Evolutionary conservation across 2,797 vertebrate species (phyloP).

Genomic region (Otolemur crassicaudatus): DNA sequence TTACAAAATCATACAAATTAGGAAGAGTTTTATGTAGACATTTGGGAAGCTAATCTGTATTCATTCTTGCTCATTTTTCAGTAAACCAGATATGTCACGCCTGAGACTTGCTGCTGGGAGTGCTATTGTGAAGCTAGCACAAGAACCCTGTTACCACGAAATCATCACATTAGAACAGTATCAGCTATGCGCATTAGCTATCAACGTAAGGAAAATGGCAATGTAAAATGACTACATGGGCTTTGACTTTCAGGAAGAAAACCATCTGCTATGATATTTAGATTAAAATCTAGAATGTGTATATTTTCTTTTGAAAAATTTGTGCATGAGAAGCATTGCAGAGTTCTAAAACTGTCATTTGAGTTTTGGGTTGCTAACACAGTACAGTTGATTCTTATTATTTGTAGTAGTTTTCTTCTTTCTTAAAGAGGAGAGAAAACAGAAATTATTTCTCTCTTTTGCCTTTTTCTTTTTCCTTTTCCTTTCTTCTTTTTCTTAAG

Average conservation of each 20-base stretch:
- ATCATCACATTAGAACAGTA: constrained; percentile 99
- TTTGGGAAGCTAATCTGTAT: constrained; percentile 1
- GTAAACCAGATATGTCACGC: constrained; percentile 99
- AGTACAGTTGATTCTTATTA: not conserved
- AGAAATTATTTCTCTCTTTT: not conserved
- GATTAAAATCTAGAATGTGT: constrained; percentile 29
- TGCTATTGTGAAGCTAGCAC: constrained; percentile 96
- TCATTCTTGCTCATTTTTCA: constrained; percentile 86
- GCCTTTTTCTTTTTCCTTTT: not conserved
- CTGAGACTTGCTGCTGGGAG: constrained; percentile 96
- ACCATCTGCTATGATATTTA: not conserved
- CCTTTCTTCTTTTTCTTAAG: not conserved
- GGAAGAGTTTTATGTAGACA: not conserved
- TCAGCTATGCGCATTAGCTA: constrained; percentile 96
- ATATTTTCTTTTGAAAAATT: not conserved
- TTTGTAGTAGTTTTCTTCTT: not conserved
- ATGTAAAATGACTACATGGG: not conserved
- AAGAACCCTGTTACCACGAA: constrained; percentile 99
- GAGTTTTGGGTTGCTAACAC: not conserved
- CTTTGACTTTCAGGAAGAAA: constrained; percentile 35
- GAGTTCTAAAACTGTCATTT: constrained; percentile 5
- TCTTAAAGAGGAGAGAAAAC: too few relatives aligned
- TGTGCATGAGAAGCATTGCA: not conserved
- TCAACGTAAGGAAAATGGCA: constrained; percentile 93
- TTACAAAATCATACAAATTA: constrained; percentile 11